A percentile compares a stretch with the other conserved stretches of the same genome.
Conservation (phyloP, 2,797 vertebrate species). For the Crenichthys baileyi region DNA sequence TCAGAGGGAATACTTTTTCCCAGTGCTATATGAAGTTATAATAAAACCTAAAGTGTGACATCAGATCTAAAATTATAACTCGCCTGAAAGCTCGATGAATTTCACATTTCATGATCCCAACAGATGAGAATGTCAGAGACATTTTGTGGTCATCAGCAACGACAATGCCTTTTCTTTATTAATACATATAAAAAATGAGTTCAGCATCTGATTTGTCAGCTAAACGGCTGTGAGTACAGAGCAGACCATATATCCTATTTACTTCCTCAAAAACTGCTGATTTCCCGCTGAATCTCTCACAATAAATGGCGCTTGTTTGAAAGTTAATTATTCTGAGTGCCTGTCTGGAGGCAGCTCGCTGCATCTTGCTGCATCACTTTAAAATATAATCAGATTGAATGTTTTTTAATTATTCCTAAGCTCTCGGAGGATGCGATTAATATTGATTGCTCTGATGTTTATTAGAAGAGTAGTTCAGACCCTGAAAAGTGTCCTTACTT, state of each 20-base stretch:
- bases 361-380: background rate
- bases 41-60: too few relatives aligned
- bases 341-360: background rate
- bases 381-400: background rate
- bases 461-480: background rate
- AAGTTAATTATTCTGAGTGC: conserved; percentile 14
- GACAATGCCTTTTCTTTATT: background rate
- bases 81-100: too few relatives aligned
- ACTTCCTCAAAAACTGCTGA: conserved; percentile 23
- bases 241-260: background rate
- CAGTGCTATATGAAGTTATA: too few relatives aligned
- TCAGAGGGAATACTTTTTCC: too few relatives aligned
- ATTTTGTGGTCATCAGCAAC: background rate
- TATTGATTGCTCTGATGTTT: background rate
- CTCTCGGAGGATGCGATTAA: background rate
- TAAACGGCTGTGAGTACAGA: background rate
- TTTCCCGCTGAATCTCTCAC: conserved; percentile 5
- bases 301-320: background rate
- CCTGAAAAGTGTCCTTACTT: background rate
- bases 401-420: conserved; percentile 3
- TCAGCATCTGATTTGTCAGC: conserved; percentile 17
- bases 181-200: conserved; percentile 4
- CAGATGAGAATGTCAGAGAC: background rate
- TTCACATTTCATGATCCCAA: background rate
- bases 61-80: too few relatives aligned